Conservation (phyloP, 2,797 vertebrate genomes). For the Alcedo atthis region DNA sequence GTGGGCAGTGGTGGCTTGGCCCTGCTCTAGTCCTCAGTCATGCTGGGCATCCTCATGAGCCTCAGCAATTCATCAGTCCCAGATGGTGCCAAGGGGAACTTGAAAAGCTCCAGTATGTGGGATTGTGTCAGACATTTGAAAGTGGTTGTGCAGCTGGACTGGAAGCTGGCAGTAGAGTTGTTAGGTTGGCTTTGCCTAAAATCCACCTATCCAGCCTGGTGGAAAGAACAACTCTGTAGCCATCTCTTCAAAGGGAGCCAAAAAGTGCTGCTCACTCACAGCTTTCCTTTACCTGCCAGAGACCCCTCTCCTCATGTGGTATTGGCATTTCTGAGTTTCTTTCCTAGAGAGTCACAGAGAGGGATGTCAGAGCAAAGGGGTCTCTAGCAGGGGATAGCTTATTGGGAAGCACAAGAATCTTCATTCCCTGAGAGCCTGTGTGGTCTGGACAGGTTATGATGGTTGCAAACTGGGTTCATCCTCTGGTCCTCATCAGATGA, state of each 20-base stretch:
- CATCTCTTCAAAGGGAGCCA: background rate
- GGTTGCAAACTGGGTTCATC: background rate
- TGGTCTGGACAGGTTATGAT: background rate
- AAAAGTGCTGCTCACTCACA: background rate
- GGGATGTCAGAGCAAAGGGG: rapidly evolving
- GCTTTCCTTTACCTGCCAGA: background rate
- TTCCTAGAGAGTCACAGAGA: background rate
- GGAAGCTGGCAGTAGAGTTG: background rate
- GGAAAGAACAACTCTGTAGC: background rate
- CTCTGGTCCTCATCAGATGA: background rate
- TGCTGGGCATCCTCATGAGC: background rate
- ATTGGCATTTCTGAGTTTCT: background rate
- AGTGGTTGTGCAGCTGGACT: background rate
- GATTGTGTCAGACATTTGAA: background rate
- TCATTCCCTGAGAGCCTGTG: background rate
- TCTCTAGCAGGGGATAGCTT: background rate
- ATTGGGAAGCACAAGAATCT: background rate
- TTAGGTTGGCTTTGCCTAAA: background rate
- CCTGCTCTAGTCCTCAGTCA: background rate
- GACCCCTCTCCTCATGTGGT: background rate
- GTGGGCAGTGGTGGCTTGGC: background rate
- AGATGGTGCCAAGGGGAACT: background rate
- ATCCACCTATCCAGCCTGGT: background rate
- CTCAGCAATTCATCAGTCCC: background rate
- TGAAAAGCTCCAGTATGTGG: background rate